These are phyloP conservation scores for Myiagra hebetior DNA, from an alignment of 2,113 vertebrate species.

Conservation along the genomic window DNA sequence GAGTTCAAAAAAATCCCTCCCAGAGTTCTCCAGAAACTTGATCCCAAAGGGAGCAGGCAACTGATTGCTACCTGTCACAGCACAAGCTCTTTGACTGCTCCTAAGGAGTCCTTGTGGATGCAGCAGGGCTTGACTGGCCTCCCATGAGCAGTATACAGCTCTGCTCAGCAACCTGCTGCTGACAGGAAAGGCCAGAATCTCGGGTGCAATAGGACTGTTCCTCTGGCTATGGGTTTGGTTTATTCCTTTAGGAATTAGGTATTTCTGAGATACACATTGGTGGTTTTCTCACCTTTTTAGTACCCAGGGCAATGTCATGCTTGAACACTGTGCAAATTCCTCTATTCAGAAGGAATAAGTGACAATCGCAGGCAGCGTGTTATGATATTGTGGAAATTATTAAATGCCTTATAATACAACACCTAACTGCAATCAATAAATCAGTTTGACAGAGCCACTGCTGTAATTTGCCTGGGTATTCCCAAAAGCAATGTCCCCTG, in stretches of 20 bases:
- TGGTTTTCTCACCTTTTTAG: background rate
- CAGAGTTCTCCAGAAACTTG: background rate
- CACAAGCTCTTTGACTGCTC: background rate
- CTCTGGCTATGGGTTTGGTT: background rate
- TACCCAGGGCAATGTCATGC: background rate
- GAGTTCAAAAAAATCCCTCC: background rate
- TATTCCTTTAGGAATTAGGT: background rate
- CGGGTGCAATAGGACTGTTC: background rate
- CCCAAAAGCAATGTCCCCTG: background rate
- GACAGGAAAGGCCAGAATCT: background rate
- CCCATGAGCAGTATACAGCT: background rate
- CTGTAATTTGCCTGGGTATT: background rate
- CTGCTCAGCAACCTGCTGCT: background rate
- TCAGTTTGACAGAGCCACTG: background rate
- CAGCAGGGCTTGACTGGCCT: background rate
- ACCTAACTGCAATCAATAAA: background rate
- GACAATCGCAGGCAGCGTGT: background rate
- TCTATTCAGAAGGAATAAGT: background rate
- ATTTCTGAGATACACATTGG: background rate
- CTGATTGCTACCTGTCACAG: background rate
- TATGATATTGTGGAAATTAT: background rate
- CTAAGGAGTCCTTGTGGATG: background rate
- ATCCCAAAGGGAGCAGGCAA: background rate
- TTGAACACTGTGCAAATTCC: background rate
- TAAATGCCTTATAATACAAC: background rate